phyloP scores from a whole-genome alignment of 2,113 vertebrate genomes.

The Crotalus viridis region DNA sequence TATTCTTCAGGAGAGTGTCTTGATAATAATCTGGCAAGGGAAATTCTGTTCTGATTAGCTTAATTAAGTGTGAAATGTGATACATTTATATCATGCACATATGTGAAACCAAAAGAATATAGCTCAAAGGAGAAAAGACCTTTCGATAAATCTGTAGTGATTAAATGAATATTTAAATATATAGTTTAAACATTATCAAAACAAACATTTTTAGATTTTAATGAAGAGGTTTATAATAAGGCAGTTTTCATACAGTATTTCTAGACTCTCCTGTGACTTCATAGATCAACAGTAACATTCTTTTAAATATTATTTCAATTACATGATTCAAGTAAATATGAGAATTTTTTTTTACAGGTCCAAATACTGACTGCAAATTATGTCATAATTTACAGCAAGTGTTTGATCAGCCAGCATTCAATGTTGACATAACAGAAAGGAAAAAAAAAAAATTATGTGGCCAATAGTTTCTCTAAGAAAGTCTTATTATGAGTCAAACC shows the following conservation, averaged over 20 bases:
- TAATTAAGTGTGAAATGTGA: slow-evolving; percentile 24
- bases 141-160: background rate
- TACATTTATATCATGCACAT: slow-evolving; percentile 8
- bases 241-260: background rate
- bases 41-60: slow-evolving; percentile 3
- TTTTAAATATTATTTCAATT: background rate
- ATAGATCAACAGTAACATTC: background rate
- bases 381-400: background rate
- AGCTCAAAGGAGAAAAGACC: background rate
- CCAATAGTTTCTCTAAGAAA: background rate
- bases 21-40: slow-evolving; percentile 11
- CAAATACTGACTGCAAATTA: background rate
- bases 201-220: background rate
- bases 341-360: background rate
- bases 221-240: background rate
- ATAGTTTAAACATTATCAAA: background rate
- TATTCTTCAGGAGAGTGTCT: background rate
- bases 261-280: background rate
- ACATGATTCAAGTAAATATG: background rate
- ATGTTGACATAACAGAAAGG: background rate
- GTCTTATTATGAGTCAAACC: background rate
- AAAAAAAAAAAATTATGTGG: background rate
- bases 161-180: background rate
- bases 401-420: background rate
- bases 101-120: background rate